A percentile compares a stretch with the other conserved stretches of the same genome.
Conservation (phyloP, 2,797 vertebrate genomes). For the Fistularia commersonii region DNA sequence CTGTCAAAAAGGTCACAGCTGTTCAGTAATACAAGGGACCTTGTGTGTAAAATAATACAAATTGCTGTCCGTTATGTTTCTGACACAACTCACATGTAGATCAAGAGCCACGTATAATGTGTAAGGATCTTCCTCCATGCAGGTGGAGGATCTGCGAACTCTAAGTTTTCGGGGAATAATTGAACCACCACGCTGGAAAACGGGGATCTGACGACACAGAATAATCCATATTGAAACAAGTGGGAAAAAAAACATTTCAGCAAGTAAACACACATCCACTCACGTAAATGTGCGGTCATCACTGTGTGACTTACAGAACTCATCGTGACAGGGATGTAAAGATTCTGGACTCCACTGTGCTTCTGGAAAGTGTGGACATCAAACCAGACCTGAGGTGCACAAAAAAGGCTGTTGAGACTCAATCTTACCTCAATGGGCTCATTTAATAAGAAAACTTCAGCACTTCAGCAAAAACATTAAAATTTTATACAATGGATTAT, state of each 20-base stretch:
- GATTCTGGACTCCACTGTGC: constrained; percentile 81
- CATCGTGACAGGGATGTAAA: constrained; percentile 86
- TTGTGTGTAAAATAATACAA: neutral
- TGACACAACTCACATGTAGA: constrained; percentile 65
- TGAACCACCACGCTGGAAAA: constrained; percentile 88
- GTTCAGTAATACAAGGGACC: neutral
- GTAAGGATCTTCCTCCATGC: constrained; percentile 86
- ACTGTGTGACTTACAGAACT: constrained; percentile 76
- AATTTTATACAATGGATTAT: too few relatives aligned
- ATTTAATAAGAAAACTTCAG: too few relatives aligned
- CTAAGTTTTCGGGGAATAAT: constrained; percentile 85
- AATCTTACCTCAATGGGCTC: too few relatives aligned
- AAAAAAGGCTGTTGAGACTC: neutral
- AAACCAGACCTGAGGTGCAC: constrained; percentile 84
- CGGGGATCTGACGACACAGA: constrained; percentile 76
- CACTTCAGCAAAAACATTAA: too few relatives aligned
- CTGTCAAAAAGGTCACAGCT: constrained; percentile 52
- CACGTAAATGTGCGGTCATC: neutral
- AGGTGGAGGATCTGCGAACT: constrained; percentile 82
- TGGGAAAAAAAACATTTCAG: too few relatives aligned
- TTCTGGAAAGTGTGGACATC: constrained; percentile 84
- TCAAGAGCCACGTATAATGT: constrained; percentile 85
- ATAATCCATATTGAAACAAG: neutral
- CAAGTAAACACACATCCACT: too few relatives aligned
- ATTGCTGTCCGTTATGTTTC: neutral